These are phyloP conservation scores for Poeciliopsis paucimaculata DNA, from an alignment of 2,797 vertebrate species.

Conservation along the genomic window DNA sequence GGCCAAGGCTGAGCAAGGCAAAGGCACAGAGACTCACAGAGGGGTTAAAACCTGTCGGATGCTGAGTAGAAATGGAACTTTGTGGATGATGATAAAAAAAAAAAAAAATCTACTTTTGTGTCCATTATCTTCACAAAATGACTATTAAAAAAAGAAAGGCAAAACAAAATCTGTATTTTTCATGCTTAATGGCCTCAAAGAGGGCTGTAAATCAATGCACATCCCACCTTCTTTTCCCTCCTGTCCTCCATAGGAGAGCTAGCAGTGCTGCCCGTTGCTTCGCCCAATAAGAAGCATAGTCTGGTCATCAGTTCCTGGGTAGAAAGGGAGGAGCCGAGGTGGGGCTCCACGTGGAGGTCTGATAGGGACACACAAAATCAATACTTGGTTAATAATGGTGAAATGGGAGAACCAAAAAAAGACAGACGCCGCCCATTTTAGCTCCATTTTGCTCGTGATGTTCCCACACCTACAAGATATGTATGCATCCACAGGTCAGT, in stretches of 20 bases:
- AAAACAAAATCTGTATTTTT: constrained; percentile 2
- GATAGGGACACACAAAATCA: constrained; percentile 58
- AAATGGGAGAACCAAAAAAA: constrained; percentile 32
- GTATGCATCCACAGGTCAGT: constrained; percentile 60
- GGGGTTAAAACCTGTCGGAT: constrained; percentile 20
- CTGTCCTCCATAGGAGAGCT: constrained; percentile 91
- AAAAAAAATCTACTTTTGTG: background rate
- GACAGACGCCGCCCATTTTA: constrained; percentile 20
- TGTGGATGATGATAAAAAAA: constrained; percentile 19
- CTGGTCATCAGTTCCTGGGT: constrained; percentile 99
- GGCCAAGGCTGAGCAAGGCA: constrained; percentile 73
- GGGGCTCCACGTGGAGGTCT: constrained; percentile 88
- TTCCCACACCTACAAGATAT: constrained; percentile 39
- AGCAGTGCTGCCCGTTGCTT: constrained; percentile 90
- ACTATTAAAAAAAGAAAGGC: background rate
- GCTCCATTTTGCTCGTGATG: constrained; percentile 16
- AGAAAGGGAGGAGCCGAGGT: constrained; percentile 90
- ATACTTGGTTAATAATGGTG: constrained; percentile 27
- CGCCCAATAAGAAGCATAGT: constrained; percentile 96
- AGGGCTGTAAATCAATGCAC: constrained; percentile 47
- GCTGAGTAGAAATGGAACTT: constrained; percentile 13
- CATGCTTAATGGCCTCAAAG: constrained; percentile 38
- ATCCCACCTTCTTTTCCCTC: constrained; percentile 89
- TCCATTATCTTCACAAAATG: background rate
- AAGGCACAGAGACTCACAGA: constrained; percentile 44